Evolutionary conservation across 2,113 vertebrate genomes (phyloP).

Genomic region (Theristicus caerulescens): DNA sequence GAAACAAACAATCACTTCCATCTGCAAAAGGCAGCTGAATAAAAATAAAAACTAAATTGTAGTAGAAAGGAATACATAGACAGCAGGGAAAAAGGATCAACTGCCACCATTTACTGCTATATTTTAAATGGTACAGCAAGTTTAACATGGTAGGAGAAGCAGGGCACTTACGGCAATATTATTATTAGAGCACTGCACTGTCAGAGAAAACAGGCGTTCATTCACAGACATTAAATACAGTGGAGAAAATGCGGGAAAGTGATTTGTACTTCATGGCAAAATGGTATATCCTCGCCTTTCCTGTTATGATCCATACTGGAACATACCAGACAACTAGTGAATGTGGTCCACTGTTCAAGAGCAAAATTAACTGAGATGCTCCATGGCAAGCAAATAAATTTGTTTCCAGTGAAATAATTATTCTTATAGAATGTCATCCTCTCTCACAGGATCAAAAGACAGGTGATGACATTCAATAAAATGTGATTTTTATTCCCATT

Average conservation of each 20-base stretch:
- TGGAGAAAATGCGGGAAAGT: constrained; percentile 22
- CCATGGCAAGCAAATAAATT: constrained; percentile 67
- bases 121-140: constrained; percentile 24
- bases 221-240: constrained; percentile 40
- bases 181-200: constrained; percentile 36
- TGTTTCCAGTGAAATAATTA: constrained; percentile 68
- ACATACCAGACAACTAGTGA: constrained; percentile 42
- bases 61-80: neutral
- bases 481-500: constrained; percentile 65
- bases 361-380: constrained; percentile 54
- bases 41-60: constrained; percentile 51
- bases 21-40: constrained; percentile 25
- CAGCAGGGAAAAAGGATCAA: constrained; percentile 17
- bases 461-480: constrained; percentile 70
- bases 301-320: constrained; percentile 25
- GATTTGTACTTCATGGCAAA: constrained; percentile 45
- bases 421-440: constrained; percentile 64
- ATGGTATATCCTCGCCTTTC: constrained; percentile 45
- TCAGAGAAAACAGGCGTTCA: constrained; percentile 44
- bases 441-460: constrained; percentile 50
- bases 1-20: constrained; percentile 49
- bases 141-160: constrained; percentile 2
- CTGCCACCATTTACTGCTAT: constrained; percentile 36
- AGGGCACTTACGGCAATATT: constrained; percentile 23
- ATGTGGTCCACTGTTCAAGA: constrained; percentile 14